A percentile compares a stretch with the other conserved stretches of the same genome.
Evolutionary conservation across 1,140 invertebrate species (phyloP).

Genomic region (Sipha flava): DNA sequence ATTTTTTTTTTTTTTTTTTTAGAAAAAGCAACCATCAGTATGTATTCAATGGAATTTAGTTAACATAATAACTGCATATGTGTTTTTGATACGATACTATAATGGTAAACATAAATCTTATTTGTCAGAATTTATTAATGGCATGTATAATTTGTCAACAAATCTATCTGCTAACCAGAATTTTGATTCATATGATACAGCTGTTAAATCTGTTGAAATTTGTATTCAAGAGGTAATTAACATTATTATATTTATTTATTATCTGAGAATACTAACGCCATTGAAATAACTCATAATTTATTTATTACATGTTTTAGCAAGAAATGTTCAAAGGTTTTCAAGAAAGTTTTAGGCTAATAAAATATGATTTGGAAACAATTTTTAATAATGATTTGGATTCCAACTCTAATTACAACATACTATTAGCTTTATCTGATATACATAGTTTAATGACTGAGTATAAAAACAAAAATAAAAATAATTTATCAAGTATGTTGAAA

Average conservation of each 20-base stretch:
- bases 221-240: constrained; percentile 43
- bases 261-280: constrained; percentile 41
- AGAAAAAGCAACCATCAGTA: constrained; percentile 55
- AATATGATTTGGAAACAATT: constrained; percentile 45
- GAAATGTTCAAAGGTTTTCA: constrained; percentile 43
- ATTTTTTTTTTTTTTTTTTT: constrained; percentile 44
- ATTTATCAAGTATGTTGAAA: constrained; percentile 19
- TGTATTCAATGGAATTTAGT: constrained; percentile 58
- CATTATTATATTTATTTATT: constrained; percentile 34
- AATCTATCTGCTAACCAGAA: constrained; percentile 53
- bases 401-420: constrained; percentile 46
- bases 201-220: constrained; percentile 54
- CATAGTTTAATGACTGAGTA: constrained; percentile 48
- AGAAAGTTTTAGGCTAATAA: constrained; percentile 42
- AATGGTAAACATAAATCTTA: constrained; percentile 59
- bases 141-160: constrained; percentile 52
- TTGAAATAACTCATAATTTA: background rate
- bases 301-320: background rate
- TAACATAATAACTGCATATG: constrained; percentile 61
- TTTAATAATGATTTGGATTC: constrained; percentile 45
- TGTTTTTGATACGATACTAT: constrained; percentile 56
- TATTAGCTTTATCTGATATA: constrained; percentile 54
- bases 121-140: constrained; percentile 49
- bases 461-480: constrained; percentile 41
- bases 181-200: constrained; percentile 52